Base-by-base conservation (phyloP, 1,140 invertebrate genomes). In the Antheraea mylitta region DNA sequence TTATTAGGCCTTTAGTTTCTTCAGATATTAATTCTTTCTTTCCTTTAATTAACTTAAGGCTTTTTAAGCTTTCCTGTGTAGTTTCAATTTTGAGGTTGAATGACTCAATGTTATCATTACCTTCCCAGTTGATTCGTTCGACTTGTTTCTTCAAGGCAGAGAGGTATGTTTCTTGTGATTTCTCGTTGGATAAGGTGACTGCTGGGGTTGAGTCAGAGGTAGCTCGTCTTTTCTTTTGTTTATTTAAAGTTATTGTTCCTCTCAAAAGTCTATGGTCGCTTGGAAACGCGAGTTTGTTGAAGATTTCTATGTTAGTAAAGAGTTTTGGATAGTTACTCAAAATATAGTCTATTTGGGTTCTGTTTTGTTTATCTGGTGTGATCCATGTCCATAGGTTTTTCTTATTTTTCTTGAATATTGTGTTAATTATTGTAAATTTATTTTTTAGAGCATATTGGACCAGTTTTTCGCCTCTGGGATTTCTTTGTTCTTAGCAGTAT, bases 341-440 rank as follows among this genome's bases (percentile, higher is more conserved):
- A 18, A 79, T 73, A 69, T 66, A 79, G 45, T 79, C 77, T 13
- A 79, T 79, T 73, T 76, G 71, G 42, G 74, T 76, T 71, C 61
- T 71, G 60, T 71, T 67, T 70, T 71, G 18, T 64, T 71, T 66
- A 37, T 73, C 67, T 11, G 74, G 75, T 63, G 72, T 65, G 7
- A 37, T 76, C 76, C 74, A 77, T 53, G 78, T 80, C 76, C 74
- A 80, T 48, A 71, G 45, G 38, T 70, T 77, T 58, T 74, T 78
- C 8, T 6, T 67, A 1, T 78, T 78, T 68, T 81, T 77, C 18
- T 76, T 76, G 7, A 80, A 77, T 67, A 74, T 60, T 58, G 71
- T 73, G 36, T 78, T 80, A 0, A 76, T 78, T 71, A 80, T 69
- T 5, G 64, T 70, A 0, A 80, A 13, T 18, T 80, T 76, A 61